phyloP scores from a whole-genome alignment of 2,797 vertebrate species.

The Calcarius lapponicus region DNA sequence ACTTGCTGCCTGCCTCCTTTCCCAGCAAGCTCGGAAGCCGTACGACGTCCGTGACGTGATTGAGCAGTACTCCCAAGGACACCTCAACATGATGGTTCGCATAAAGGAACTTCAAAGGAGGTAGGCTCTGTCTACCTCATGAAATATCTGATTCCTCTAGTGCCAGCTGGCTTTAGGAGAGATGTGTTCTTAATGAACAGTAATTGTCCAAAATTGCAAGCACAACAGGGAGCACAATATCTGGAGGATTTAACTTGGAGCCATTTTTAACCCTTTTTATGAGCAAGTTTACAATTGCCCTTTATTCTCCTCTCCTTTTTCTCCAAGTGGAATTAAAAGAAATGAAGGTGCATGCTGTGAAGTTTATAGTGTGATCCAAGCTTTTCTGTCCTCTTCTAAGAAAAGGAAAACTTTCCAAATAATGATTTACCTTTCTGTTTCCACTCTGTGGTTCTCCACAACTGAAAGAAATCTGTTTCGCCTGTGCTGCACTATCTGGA shows the following conservation, averaged over 20 bases:
- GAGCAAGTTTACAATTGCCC: background rate
- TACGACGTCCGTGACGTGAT: conserved; percentile 82
- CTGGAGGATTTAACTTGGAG: conserved; percentile 41
- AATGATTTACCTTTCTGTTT: conserved; percentile 7
- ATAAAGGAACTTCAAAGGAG: conserved; percentile 85
- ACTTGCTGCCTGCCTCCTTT: background rate
- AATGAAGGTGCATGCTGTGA: background rate
- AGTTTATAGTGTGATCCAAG: background rate
- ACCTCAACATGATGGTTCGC: conserved; percentile 83
- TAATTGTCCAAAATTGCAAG: conserved; percentile 57
- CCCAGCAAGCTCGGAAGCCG: conserved; percentile 80
- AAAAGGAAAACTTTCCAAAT: background rate
- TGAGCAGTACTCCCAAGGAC: conserved; percentile 82
- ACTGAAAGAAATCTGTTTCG: background rate
- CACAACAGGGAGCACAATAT: conserved; percentile 53
- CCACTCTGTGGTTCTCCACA: background rate
- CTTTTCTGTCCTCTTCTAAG: background rate
- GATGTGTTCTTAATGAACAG: conserved; percentile 55
- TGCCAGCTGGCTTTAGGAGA: conserved; percentile 41
- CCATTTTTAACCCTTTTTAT: conserved; percentile 54
- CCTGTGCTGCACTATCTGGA: background rate
- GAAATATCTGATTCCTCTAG: conserved; percentile 29
- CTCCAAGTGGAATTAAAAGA: background rate
- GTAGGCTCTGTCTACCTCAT: conserved; percentile 53
- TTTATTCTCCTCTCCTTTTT: background rate